Conservation (phyloP, 2,113 vertebrate genomes). For the Puma concolor region DNA sequence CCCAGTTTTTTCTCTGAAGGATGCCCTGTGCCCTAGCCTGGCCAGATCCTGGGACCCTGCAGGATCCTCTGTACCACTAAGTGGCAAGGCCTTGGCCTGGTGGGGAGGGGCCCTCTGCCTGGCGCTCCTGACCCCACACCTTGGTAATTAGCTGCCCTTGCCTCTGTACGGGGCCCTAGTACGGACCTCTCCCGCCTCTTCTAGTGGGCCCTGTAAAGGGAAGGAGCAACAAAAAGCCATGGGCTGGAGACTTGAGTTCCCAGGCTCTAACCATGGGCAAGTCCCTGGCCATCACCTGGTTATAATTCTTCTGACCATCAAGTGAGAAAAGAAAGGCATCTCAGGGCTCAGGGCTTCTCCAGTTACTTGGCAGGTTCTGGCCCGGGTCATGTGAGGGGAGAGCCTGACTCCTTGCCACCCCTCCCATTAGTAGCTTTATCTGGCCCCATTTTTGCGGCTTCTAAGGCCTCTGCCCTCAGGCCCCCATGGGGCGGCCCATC, state of each 20-base stretch:
- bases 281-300: background rate
- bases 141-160: background rate
- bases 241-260: background rate
- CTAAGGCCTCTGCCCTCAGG: background rate
- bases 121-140: background rate
- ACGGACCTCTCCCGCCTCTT: background rate
- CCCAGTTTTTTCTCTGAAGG: background rate
- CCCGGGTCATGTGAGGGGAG: background rate
- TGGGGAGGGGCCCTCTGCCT: background rate
- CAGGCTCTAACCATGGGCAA: background rate
- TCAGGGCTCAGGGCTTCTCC: background rate
- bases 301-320: slow-evolving; percentile 5
- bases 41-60: background rate
- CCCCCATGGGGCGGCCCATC: background rate
- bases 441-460: slow-evolving; percentile 62
- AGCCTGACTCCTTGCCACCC: background rate
- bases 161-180: background rate
- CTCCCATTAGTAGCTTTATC: slow-evolving; percentile 54
- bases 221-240: background rate
- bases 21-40: background rate
- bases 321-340: background rate
- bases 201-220: background rate
- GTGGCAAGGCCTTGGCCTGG: background rate
- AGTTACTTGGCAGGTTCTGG: background rate
- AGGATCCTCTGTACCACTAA: background rate